Conservation (phyloP, 2,113 vertebrate genomes). For the Steatornis caripensis region DNA sequence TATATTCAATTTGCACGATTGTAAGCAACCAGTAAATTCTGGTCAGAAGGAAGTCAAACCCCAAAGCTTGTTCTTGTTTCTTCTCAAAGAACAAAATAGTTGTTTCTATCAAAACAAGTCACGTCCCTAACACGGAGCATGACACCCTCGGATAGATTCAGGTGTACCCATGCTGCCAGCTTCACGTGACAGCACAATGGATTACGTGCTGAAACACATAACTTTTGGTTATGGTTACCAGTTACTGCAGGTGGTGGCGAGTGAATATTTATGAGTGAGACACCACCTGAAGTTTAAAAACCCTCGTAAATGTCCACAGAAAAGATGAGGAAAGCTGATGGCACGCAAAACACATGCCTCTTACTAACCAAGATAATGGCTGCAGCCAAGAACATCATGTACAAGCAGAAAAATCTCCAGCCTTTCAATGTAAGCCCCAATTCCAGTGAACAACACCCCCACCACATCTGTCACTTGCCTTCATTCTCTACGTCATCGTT, state of each 20-base stretch:
- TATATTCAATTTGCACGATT: neutral
- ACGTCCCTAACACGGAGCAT: neutral
- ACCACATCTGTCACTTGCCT: slow-evolving; percentile 57
- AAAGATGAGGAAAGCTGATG: neutral
- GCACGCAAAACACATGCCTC: neutral
- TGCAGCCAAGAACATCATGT: neutral
- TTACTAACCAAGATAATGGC: neutral
- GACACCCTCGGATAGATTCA: neutral
- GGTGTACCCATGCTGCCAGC: neutral
- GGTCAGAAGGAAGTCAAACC: neutral
- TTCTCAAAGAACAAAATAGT: neutral
- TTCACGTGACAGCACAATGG: neutral
- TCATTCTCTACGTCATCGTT: slow-evolving; percentile 82
- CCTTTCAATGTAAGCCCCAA: neutral
- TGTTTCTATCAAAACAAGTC: neutral
- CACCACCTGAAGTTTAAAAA: neutral
- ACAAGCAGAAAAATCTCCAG: neutral
- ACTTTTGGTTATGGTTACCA: neutral
- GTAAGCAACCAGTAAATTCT: neutral
- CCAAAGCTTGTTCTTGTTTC: neutral
- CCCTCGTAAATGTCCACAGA: neutral
- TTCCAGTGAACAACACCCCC: accelerated
- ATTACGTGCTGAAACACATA: neutral
- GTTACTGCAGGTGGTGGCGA: neutral
- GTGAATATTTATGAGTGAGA: neutral